These are phyloP conservation scores for Montipora sp. DNA, from an alignment of 64 coral and sea anemone genomes.

Conservation along the genomic window DNA sequence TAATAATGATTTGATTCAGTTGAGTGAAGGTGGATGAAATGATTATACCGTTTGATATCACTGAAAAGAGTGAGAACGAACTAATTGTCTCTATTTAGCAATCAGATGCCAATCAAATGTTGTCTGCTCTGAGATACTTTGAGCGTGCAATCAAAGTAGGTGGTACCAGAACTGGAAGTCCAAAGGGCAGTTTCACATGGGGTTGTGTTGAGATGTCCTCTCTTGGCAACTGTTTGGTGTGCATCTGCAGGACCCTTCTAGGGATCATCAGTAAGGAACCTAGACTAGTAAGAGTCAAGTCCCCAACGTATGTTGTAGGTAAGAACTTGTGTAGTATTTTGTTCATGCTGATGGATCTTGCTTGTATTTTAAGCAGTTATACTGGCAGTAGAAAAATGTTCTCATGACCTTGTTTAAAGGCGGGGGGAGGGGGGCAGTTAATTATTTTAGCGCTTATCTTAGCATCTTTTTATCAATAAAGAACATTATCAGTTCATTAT, in stretches of 20 bases:
- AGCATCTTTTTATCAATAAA: too few relatives aligned
- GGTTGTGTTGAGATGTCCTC: slow-evolving; percentile 75
- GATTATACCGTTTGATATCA: too few relatives aligned
- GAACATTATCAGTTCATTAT: too few relatives aligned
- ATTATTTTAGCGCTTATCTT: too few relatives aligned
- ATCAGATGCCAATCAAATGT: slow-evolving; percentile 89
- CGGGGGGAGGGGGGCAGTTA: too few relatives aligned
- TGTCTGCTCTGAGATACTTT: slow-evolving; percentile 76
- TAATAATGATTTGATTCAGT: too few relatives aligned
- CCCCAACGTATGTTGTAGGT: slow-evolving; percentile 79
- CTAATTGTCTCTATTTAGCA: slow-evolving; percentile 34
- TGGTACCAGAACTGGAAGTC: background rate
- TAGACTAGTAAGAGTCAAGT: slow-evolving; percentile 64
- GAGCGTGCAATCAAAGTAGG: slow-evolving; percentile 65
- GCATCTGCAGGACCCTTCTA: slow-evolving; percentile 61
- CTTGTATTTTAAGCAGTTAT: background rate
- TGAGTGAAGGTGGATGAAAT: too few relatives aligned
- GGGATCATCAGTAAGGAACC: slow-evolving; percentile 67
- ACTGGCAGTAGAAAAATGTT: too few relatives aligned
- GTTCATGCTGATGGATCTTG: background rate
- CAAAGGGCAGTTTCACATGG: slow-evolving; percentile 71
- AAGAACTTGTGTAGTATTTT: background rate
- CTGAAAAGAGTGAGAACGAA: background rate
- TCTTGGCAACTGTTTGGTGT: slow-evolving; percentile 71
- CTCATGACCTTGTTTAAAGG: too few relatives aligned